A percentile compares a stretch with the other conserved stretches of the same genome.
phyloP scores from a whole-genome alignment of 2,888 invertebrate genomes.

The Cheilosia grossa region DNA sequence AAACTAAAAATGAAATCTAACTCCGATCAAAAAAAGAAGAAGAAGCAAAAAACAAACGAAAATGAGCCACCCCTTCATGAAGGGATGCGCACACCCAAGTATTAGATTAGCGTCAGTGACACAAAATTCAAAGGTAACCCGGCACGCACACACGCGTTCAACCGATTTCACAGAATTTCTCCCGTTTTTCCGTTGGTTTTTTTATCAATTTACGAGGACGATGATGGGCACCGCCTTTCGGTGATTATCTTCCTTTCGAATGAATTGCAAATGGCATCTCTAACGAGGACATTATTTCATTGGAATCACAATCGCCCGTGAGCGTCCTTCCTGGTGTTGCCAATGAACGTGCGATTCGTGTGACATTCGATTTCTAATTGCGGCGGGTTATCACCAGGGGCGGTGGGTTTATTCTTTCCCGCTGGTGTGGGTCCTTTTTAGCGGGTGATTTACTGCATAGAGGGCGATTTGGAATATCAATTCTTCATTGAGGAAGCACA shows the following conservation, averaged over 20 bases:
- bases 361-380: constrained; percentile 72
- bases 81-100: constrained; percentile 74
- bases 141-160: constrained; percentile 70
- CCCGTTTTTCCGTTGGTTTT: constrained; percentile 17
- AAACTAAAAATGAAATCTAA: constrained; percentile 66
- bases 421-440: constrained; percentile 33
- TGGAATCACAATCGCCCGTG: constrained; percentile 58
- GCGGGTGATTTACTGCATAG: constrained; percentile 44
- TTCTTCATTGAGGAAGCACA: constrained; percentile 53
- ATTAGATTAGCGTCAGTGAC: constrained; percentile 63
- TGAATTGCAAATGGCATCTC: constrained; percentile 74
- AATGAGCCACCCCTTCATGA: constrained; percentile 59
- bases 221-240: constrained; percentile 71
- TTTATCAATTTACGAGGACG: constrained; percentile 71
- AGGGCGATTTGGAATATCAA: constrained; percentile 61
- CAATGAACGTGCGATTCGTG: constrained; percentile 33
- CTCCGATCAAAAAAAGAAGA: constrained; percentile 43
- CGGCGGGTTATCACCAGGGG: constrained; percentile 50
- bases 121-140: constrained; percentile 54
- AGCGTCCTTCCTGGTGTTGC: constrained; percentile 15
- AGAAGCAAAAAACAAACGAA: background rate
- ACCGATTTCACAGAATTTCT: constrained; percentile 14
- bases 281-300: constrained; percentile 74
- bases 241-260: constrained; percentile 67
- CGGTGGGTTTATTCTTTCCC: background rate